These are phyloP conservation scores for Hemicrepidius hirtus DNA, from an alignment of 2,888 invertebrate genomes.

Conservation along the genomic window DNA sequence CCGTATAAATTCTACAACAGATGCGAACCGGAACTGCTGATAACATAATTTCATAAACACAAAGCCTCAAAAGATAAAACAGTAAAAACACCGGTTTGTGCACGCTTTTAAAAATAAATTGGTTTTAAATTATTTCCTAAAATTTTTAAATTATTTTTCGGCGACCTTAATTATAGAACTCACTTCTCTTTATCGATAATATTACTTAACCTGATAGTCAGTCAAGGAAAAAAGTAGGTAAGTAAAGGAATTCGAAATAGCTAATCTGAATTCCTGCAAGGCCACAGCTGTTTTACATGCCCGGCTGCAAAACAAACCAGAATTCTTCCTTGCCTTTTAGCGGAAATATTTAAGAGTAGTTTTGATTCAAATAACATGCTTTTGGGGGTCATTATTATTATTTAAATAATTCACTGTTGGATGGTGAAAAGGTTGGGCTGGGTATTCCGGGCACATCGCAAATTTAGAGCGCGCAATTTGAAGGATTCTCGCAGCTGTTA, in stretches of 20 bases:
- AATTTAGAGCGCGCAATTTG: conserved; percentile 13
- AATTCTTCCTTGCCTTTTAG: not conserved
- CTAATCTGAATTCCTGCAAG: conserved; percentile 42
- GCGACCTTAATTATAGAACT: not conserved
- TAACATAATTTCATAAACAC: conserved; percentile 23
- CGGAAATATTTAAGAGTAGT: not conserved
- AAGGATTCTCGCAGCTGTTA: conserved; percentile 4
- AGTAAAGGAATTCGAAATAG: conserved; percentile 32
- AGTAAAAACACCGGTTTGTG: no score
- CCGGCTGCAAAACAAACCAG: conserved; percentile 31
- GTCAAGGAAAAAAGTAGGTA: conserved; percentile 29
- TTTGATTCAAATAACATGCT: no score
- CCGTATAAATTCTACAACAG: not conserved
- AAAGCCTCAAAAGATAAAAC: conserved; percentile 21
- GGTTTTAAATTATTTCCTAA: not conserved
- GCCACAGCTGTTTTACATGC: conserved; percentile 31
- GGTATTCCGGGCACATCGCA: conserved; percentile 8
- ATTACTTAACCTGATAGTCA: conserved; percentile 20
- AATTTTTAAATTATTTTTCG: not conserved
- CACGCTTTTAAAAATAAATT: no score
- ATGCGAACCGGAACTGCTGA: conserved; percentile 25
- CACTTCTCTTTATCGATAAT: conserved; percentile 1
- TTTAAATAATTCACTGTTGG: no score
- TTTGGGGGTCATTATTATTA: no score
- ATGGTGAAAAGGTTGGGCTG: conserved; percentile 1